Conservation (phyloP, 2,113 vertebrate species). For the Calypte anna region DNA sequence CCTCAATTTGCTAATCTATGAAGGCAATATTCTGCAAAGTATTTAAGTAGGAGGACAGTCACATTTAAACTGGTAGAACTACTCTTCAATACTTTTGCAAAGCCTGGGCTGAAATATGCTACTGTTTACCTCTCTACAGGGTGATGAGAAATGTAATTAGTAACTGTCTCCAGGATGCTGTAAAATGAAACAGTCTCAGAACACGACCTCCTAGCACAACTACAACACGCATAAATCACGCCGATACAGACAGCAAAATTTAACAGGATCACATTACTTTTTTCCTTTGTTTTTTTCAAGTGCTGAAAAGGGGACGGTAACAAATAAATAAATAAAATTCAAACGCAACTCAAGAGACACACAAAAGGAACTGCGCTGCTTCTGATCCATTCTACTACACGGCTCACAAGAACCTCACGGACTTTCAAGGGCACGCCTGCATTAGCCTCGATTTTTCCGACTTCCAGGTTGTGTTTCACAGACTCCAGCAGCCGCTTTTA, state of each 20-base stretch:
- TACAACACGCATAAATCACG: background rate
- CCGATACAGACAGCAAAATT: background rate
- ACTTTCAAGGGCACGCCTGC: background rate
- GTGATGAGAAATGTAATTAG: background rate
- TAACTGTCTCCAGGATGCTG: slow-evolving; percentile 29
- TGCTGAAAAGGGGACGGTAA: background rate
- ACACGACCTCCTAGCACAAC: background rate
- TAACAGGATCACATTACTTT: too few species aligned
- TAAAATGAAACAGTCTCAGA: background rate
- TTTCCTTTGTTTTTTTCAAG: background rate
- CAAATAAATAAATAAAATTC: too few species aligned
- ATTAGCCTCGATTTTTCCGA: background rate
- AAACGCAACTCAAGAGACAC: background rate
- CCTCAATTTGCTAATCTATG: background rate
- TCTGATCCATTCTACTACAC: background rate
- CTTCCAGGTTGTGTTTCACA: background rate
- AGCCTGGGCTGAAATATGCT: background rate
- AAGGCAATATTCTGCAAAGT: background rate
- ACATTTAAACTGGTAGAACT: background rate
- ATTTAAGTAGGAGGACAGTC: background rate
- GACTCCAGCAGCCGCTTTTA: background rate
- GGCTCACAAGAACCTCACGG: background rate
- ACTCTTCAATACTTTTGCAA: background rate
- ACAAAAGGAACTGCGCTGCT: background rate
- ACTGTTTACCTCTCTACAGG: background rate